A percentile compares a stretch with the other conserved stretches of the same genome.
These are phyloP conservation scores for Datnioides undecimradiatus DNA, from an alignment of 2,113 vertebrate genomes.

Conservation along the genomic window DNA sequence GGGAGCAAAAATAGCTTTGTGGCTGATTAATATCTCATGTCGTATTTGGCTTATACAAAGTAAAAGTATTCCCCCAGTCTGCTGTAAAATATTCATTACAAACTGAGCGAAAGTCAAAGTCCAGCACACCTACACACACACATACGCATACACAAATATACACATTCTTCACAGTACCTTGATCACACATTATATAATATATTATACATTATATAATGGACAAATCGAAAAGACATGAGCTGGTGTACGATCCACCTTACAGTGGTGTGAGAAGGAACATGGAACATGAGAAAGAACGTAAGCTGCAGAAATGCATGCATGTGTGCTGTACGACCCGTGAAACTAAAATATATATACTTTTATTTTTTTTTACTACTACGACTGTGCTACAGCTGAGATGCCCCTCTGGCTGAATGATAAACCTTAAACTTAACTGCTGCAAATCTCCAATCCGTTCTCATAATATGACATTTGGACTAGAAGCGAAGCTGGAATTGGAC, in stretches of 20 bases:
- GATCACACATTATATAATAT: slow-evolving; percentile 36
- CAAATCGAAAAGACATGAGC: slow-evolving; percentile 7
- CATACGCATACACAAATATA: slow-evolving; percentile 2
- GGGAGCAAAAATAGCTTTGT: not conserved
- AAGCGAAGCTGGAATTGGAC: not conserved
- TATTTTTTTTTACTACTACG: not conserved
- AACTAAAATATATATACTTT: not conserved
- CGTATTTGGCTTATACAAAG: slow-evolving; percentile 14
- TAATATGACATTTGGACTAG: slow-evolving; percentile 12
- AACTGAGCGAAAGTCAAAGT: slow-evolving; percentile 13
- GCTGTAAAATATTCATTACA: slow-evolving; percentile 27
- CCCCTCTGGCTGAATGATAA: not conserved
- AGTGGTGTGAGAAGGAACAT: slow-evolving; percentile 27
- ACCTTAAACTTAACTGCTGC: not conserved
- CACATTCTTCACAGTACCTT: slow-evolving; percentile 7
- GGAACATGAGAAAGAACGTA: slow-evolving; percentile 24
- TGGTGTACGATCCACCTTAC: slow-evolving; percentile 2
- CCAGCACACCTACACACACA: not conserved
- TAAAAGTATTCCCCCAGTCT: not conserved
- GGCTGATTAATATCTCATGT: not conserved
- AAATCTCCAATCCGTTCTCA: not conserved
- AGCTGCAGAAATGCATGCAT: not conserved
- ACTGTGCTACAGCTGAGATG: not conserved
- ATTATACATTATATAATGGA: slow-evolving; percentile 28
- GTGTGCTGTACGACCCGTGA: not conserved